Percentiles rank a stretch among this genome's conserved stretches.
Conservation (phyloP, 2,113 vertebrate species). For the Callopanchax toddi region DNA sequence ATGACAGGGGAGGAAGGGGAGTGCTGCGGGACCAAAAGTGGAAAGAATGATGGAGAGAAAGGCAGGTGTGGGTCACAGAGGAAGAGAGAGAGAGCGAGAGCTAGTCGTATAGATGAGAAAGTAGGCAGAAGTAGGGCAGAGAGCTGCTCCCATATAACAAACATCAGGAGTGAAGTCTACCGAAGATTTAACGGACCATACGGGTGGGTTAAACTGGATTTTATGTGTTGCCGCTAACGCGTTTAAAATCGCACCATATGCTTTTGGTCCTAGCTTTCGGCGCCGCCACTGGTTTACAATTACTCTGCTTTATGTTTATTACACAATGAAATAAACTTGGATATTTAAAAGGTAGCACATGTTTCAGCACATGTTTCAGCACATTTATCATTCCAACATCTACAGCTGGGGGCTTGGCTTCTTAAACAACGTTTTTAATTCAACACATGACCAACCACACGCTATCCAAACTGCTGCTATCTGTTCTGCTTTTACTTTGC, state of each 20-base stretch:
- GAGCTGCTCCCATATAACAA: constrained; percentile 23
- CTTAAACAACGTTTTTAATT: not conserved
- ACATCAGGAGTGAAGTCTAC: constrained; percentile 15
- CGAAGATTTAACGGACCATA: constrained; percentile 24
- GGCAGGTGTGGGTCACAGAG: constrained; percentile 63
- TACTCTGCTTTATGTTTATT: constrained; percentile 22
- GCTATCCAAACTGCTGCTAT: not conserved
- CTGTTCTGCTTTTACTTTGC: not conserved
- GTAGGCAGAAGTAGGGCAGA: constrained; percentile 41
- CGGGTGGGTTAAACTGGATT: constrained; percentile 10
- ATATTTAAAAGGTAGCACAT: constrained; percentile 5
- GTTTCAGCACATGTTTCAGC: constrained; percentile 20
- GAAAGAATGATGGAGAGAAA: constrained; percentile 47
- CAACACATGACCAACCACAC: constrained; percentile 9
- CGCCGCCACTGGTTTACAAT: constrained; percentile 6
- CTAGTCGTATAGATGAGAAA: constrained; percentile 31
- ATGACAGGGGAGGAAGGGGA: constrained; percentile 63
- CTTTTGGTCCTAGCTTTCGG: constrained; percentile 27
- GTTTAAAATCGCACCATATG: constrained; percentile 23
- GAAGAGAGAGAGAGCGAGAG: constrained; percentile 16
- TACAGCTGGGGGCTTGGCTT: not conserved
- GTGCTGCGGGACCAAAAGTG: constrained; percentile 48
- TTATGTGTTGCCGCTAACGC: constrained; percentile 23
- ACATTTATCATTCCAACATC: constrained; percentile 7
- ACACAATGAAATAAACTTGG: constrained; percentile 4